Evolutionary conservation across 1,140 invertebrate species (phyloP).

Genomic region (Leguminivora glycinivorella): DNA sequence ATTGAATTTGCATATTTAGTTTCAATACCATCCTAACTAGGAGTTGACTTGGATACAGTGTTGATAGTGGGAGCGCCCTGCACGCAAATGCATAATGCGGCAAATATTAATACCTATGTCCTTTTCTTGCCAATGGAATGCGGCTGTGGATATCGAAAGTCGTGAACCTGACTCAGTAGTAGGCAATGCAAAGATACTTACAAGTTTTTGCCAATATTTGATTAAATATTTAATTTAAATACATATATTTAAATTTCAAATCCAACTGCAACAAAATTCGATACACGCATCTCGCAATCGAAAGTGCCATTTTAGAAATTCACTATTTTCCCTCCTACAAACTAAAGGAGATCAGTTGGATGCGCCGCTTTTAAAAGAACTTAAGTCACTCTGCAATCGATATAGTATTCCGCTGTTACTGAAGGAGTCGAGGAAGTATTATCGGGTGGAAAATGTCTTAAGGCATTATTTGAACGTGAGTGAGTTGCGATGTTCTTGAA

Average conservation of each 20-base stretch:
- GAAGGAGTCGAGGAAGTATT: neutral
- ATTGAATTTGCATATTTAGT: too few relatives aligned
- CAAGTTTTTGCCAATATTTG: too few relatives aligned
- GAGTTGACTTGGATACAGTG: too few relatives aligned
- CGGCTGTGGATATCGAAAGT: too few relatives aligned
- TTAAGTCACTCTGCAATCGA: neutral
- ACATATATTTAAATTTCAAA: conserved; percentile 1
- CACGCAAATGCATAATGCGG: too few relatives aligned
- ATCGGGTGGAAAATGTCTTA: neutral
- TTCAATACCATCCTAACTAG: too few relatives aligned
- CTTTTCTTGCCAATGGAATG: too few relatives aligned
- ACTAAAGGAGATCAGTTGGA: conserved; percentile 13
- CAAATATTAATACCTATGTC: too few relatives aligned
- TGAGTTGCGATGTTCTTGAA: neutral
- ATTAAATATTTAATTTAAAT: neutral
- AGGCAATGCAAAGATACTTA: neutral
- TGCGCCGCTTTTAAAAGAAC: neutral
- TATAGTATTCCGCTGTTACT: neutral
- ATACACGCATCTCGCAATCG: conserved; percentile 19
- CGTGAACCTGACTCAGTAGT: neutral
- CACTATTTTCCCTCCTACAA: neutral
- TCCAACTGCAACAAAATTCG: neutral
- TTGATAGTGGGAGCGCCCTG: too few relatives aligned
- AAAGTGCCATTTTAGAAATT: conserved; percentile 28
- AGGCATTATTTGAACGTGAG: neutral